Conservation (phyloP, 2,797 vertebrate genomes). For the Squalus acanthias region DNA sequence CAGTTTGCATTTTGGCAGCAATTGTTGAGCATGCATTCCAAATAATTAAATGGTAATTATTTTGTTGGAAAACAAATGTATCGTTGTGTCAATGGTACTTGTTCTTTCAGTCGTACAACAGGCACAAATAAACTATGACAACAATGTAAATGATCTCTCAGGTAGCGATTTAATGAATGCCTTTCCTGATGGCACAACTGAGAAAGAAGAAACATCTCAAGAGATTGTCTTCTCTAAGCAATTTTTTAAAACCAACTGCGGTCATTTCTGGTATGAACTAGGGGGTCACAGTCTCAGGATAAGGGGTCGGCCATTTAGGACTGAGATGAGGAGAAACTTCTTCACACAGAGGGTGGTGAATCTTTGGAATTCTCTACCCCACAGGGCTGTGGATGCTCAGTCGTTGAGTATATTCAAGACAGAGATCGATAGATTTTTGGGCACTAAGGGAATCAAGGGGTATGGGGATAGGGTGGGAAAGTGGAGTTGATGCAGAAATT, state of each 20-base stretch:
- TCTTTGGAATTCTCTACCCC: too few species aligned
- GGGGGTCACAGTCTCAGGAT: too few species aligned
- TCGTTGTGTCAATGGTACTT: not conserved
- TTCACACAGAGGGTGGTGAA: too few species aligned
- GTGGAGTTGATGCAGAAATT: too few species aligned
- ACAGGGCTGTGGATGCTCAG: too few species aligned
- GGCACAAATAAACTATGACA: not conserved
- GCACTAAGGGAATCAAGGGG: too few species aligned
- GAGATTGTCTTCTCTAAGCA: not conserved
- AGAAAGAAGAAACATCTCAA: not conserved
- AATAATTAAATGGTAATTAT: not conserved
- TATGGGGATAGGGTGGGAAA: too few species aligned
- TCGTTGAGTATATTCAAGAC: too few species aligned
- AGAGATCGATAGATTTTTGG: too few species aligned
- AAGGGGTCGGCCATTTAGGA: too few species aligned
- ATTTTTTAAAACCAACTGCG: not conserved
- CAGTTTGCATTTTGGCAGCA: not conserved
- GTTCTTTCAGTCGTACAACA: not conserved
- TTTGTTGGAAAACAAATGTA: conserved; percentile 29
- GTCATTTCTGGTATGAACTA: not conserved
- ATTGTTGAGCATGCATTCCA: not conserved
- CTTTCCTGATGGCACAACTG: not conserved
- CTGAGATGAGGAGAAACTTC: too few species aligned
- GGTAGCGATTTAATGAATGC: not conserved
- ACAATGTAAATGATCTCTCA: not conserved